phyloP scores from a whole-genome alignment of 2,113 vertebrate species.

The Hepsetus odoe region DNA sequence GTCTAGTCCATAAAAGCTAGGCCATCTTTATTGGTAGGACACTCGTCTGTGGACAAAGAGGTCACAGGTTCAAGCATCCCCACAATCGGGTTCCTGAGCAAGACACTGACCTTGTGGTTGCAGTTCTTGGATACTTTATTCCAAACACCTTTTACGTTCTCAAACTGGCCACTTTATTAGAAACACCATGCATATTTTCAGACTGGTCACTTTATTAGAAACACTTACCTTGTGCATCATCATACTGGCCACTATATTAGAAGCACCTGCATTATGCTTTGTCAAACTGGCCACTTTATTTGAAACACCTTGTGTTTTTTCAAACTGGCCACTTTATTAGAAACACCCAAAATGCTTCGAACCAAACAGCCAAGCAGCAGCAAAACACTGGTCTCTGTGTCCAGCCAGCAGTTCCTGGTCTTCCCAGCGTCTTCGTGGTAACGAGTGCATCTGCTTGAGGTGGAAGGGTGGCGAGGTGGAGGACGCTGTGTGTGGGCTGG shows the following conservation, averaged over 20 bases:
- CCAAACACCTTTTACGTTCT: not conserved
- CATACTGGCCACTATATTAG: not conserved
- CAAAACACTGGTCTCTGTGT: not conserved
- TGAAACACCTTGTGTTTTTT: not conserved
- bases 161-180: not conserved
- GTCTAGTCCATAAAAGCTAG: too few species aligned
- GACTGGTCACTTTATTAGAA: not conserved
- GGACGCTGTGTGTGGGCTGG: slow-evolving; percentile 17
- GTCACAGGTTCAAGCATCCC: too few species aligned
- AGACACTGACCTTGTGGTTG: not conserved
- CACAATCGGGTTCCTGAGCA: not conserved
- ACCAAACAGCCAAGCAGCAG: not conserved
- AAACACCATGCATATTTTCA: not conserved
- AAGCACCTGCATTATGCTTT: not conserved
- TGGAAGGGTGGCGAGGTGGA: not conserved
- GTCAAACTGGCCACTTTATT: not conserved
- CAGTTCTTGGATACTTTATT: not conserved
- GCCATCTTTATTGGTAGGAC: too few species aligned
- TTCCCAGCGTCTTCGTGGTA: too few species aligned
- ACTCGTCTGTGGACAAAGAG: too few species aligned
- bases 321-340: too few species aligned
- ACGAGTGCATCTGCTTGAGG: not conserved
- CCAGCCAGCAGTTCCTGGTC: not conserved
- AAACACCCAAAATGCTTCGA: not conserved
- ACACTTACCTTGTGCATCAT: not conserved